These are phyloP conservation scores for Dione juno DNA, from an alignment of 2,888 invertebrate genomes.

Conservation along the genomic window DNA sequence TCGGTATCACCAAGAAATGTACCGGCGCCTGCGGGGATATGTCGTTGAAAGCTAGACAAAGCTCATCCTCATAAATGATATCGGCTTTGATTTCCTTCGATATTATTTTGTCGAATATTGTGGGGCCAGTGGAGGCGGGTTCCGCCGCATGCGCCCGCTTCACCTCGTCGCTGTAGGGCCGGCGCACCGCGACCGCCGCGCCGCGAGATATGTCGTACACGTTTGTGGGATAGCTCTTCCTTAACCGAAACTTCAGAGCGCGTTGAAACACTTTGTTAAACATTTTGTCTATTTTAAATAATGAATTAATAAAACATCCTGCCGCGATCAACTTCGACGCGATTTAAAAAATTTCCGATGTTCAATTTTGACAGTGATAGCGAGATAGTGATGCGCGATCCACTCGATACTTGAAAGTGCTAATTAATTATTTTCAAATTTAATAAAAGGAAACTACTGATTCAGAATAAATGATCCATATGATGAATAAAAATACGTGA, in stretches of 20 bases:
- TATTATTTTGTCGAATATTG: constrained; percentile 90
- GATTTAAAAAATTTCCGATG: constrained; percentile 29
- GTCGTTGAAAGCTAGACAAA: constrained; percentile 92
- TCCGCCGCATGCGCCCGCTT: constrained; percentile 69
- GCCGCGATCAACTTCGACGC: neutral
- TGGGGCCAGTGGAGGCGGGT: constrained; percentile 68
- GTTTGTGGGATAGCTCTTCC: constrained; percentile 77
- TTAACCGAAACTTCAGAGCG: constrained; percentile 73
- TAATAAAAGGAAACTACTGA: no score
- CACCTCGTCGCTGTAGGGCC: constrained; percentile 76
- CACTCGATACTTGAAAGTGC: neutral
- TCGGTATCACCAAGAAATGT: constrained; percentile 93
- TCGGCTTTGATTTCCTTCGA: constrained; percentile 91
- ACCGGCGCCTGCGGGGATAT: constrained; percentile 91
- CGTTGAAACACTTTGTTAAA: constrained; percentile 78
- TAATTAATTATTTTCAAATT: no score
- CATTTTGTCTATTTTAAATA: constrained; percentile 59
- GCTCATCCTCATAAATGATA: constrained; percentile 91
- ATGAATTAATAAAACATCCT: constrained; percentile 17
- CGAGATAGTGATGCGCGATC: neutral
- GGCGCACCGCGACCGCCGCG: constrained; percentile 66
- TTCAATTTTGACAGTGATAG: constrained; percentile 20
- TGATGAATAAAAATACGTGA: no score
- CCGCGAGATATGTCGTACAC: constrained; percentile 76
- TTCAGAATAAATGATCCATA: no score